Percentiles rank a stretch among this genome's conserved stretches.
Conservation (phyloP, 92 coral and sea anemone genomes). For the Metridium senile region DNA sequence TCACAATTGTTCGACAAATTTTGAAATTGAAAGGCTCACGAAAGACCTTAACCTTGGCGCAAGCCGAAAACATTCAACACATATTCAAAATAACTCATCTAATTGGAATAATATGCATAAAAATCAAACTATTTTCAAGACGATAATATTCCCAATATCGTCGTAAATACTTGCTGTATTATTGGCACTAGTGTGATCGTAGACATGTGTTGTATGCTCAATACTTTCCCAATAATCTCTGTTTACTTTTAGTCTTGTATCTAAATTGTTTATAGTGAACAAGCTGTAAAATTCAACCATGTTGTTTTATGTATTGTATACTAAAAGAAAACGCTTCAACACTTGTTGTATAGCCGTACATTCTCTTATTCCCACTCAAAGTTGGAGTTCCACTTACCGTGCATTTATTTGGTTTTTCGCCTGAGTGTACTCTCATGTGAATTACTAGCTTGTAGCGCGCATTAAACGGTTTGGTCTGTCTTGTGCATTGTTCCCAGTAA, state of each 20-base stretch:
- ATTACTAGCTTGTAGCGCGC: conserved; percentile 84
- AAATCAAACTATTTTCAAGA: conserved; percentile 1
- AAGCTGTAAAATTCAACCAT: background rate
- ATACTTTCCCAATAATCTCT: background rate
- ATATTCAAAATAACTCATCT: conserved; percentile 9
- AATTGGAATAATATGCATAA: conserved; percentile 16
- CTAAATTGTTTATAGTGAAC: conserved; percentile 3
- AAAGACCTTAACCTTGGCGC: conserved; percentile 16
- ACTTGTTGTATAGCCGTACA: background rate
- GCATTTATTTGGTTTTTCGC: conserved; percentile 98
- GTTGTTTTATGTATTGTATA: background rate
- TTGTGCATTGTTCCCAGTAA: conserved; percentile 94
- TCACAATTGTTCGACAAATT: conserved; percentile 1
- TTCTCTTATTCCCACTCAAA: too few relatives aligned
- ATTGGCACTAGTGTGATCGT: background rate
- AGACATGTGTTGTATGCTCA: background rate
- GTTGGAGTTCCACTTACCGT: conserved; percentile 95
- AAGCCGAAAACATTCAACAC: conserved; percentile 12
- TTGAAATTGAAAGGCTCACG: conserved; percentile 4
- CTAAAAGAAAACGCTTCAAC: background rate
- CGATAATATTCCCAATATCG: conserved; percentile 5
- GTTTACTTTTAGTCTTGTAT: background rate
- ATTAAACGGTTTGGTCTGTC: conserved; percentile 92
- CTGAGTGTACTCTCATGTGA: conserved; percentile 98
- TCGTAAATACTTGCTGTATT: background rate